Conservation (phyloP, 2,797 vertebrate genomes). For the Neosilurus hyrtlii region DNA sequence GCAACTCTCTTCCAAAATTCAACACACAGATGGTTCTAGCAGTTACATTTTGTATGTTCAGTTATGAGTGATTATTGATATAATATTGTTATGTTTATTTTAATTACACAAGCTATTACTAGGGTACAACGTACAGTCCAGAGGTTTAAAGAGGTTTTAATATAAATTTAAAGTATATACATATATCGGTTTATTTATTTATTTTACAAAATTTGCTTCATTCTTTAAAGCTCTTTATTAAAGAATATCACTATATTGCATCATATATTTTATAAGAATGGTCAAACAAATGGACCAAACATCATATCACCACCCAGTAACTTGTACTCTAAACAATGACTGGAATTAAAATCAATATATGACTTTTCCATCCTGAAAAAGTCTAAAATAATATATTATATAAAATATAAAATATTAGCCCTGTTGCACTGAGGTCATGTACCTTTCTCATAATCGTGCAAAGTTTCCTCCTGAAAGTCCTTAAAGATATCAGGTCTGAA, state of each 20-base stretch:
- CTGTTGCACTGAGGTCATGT: conserved; percentile 49
- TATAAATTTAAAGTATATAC: background rate
- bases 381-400: no score
- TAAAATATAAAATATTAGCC: background rate
- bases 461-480: conserved; percentile 94
- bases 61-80: no score
- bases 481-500: conserved; percentile 89
- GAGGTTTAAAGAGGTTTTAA: background rate
- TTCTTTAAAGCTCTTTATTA: background rate
- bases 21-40: background rate
- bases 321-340: background rate
- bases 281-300: background rate
- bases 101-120: background rate
- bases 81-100: background rate
- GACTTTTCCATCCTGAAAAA: background rate
- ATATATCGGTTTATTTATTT: background rate
- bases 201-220: background rate
- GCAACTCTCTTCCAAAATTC: background rate
- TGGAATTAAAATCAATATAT: background rate
- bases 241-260: background rate
- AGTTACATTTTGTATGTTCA: background rate
- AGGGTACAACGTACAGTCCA: background rate
- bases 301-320: background rate
- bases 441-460: conserved; percentile 92
- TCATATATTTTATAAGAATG: background rate